Conservation (phyloP, 2,888 invertebrate genomes). For the Gymnosoma rotundatum region DNA sequence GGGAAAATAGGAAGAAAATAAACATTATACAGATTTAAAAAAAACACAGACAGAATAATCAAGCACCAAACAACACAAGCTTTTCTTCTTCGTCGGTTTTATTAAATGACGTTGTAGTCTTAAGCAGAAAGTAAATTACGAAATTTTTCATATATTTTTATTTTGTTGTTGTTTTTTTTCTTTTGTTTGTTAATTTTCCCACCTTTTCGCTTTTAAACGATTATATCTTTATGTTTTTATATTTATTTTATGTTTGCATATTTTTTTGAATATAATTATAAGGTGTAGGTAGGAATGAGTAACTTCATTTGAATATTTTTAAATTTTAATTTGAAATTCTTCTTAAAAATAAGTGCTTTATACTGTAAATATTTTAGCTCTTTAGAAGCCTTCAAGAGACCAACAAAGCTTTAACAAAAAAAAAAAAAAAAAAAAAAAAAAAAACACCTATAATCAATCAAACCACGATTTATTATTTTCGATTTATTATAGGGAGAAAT, state of each 20-base stretch:
- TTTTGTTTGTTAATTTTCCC: neutral
- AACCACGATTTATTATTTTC: too few species aligned
- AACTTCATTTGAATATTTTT: conserved; percentile 67
- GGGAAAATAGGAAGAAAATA: conserved; percentile 25
- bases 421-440: too few species aligned
- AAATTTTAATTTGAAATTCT: conserved; percentile 3
- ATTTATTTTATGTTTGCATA: neutral
- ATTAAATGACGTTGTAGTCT: conserved; percentile 34
- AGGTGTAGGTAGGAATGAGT: neutral
- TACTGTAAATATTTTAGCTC: too few species aligned
- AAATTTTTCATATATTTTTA: too few species aligned
- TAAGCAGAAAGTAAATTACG: conserved; percentile 65
- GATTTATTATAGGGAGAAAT: too few species aligned
- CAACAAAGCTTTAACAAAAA: too few species aligned
- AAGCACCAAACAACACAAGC: conserved; percentile 20
- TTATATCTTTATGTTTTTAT: conserved; percentile 36
- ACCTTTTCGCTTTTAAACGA: neutral
- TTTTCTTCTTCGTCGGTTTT: conserved; percentile 16
- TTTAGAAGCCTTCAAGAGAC: too few species aligned
- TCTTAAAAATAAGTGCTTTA: neutral
- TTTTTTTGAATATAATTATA: conserved; percentile 1
- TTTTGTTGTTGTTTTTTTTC: too few species aligned
- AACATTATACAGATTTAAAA: conserved; percentile 53
- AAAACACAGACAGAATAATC: neutral
- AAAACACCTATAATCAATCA: too few species aligned